Conservation (phyloP, 2,888 invertebrate genomes). For the Drosophila paramelanica region DNA sequence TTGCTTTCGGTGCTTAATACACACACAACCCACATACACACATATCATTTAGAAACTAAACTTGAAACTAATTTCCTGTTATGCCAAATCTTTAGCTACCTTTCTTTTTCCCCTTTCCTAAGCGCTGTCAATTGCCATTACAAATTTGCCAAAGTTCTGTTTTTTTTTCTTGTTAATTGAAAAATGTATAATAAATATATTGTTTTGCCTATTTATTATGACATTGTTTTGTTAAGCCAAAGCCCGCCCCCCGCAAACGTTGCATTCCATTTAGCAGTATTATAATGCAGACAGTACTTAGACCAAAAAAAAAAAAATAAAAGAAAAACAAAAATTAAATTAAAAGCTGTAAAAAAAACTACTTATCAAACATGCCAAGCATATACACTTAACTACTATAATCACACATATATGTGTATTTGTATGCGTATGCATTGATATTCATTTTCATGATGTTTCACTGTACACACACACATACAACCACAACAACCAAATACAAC, state of each 20-base stretch:
- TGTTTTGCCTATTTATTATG: slow-evolving; percentile 42
- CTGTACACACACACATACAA: slow-evolving; percentile 57
- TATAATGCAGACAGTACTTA: slow-evolving; percentile 57
- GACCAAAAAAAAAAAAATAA: slow-evolving; percentile 9
- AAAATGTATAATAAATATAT: slow-evolving; percentile 29
- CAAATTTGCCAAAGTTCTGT: slow-evolving; percentile 67
- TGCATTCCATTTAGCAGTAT: slow-evolving; percentile 75
- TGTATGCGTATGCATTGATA: slow-evolving; percentile 35
- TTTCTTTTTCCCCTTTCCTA: slow-evolving; percentile 12
- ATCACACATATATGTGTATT: slow-evolving; percentile 17
- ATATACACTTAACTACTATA: slow-evolving; percentile 51
- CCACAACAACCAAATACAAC: slow-evolving; percentile 30
- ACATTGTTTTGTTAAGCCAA: slow-evolving; percentile 20
- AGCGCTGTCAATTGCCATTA: slow-evolving; percentile 60
- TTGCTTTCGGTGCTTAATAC: slow-evolving; percentile 34
- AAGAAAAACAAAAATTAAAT: slow-evolving; percentile 18
- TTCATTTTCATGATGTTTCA: slow-evolving; percentile 63
- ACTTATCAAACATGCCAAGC: slow-evolving; percentile 63
- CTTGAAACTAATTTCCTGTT: slow-evolving; percentile 2
- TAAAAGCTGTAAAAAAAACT: slow-evolving; percentile 28
- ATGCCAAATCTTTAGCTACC: not conserved
- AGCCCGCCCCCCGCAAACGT: slow-evolving; percentile 34
- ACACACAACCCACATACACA: slow-evolving; percentile 2
- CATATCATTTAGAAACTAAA: slow-evolving; percentile 22
- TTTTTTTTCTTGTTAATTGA: slow-evolving; percentile 34